Conservation (phyloP, 2,888 invertebrate species). For the Watsonalla cultraria region DNA sequence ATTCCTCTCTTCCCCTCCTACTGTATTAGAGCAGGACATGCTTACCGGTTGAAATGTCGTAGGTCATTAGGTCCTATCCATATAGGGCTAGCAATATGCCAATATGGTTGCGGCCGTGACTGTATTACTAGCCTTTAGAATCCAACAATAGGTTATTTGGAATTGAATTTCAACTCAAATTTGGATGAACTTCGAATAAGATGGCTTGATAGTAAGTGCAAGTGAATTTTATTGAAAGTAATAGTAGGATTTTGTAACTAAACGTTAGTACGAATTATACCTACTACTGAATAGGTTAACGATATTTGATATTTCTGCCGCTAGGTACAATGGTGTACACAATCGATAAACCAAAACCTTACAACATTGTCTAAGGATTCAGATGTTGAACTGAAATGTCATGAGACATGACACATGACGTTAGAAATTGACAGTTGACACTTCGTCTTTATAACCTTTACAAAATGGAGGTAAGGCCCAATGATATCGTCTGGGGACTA, state of each 20-base stretch:
- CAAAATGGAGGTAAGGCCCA: too few species aligned
- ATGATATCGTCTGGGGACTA: too few species aligned
- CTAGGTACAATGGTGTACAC: too few species aligned
- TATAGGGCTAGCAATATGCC: constrained; percentile 75
- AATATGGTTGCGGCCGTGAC: constrained; percentile 74
- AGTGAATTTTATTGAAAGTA: constrained; percentile 46
- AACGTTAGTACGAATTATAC: too few species aligned
- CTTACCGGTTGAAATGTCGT: constrained; percentile 73
- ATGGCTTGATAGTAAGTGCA: constrained; percentile 59
- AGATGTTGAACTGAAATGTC: too few species aligned
- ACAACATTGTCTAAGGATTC: too few species aligned
- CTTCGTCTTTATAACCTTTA: too few species aligned
- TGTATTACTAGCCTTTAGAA: constrained; percentile 50
- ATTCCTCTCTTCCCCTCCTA: constrained; percentile 42
- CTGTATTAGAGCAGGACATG: constrained; percentile 41
- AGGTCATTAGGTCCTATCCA: constrained; percentile 76
- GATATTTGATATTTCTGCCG: too few species aligned
- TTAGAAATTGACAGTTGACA: too few species aligned
- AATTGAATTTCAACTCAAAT: constrained; percentile 51
- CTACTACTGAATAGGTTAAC: too few species aligned
- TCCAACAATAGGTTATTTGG: constrained; percentile 66
- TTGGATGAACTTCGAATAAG: constrained; percentile 55
- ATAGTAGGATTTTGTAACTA: background rate
- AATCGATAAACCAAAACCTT: too few species aligned
- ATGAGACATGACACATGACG: too few species aligned